A percentile compares a stretch with the other conserved stretches of the same genome.
Conservation (phyloP, 2,113 vertebrate species). For the Paradisaea rubra region DNA sequence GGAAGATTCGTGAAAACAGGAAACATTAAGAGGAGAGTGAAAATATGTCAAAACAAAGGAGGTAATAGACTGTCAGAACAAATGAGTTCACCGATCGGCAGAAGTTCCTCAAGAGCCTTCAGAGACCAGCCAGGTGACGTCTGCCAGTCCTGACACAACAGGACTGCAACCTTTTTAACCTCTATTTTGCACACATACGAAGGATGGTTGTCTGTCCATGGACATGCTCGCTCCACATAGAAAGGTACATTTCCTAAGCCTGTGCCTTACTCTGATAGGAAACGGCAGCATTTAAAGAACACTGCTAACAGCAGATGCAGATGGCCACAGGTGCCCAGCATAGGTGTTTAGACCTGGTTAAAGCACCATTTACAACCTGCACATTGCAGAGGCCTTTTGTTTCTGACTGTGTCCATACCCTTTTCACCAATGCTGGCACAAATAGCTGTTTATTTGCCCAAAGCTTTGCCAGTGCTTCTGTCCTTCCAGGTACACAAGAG, state of each 20-base stretch:
- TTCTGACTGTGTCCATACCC: not conserved
- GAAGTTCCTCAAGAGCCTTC: conserved; percentile 65
- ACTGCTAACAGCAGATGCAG: not conserved
- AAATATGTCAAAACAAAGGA: conserved; percentile 77
- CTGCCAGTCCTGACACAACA: conserved; percentile 23
- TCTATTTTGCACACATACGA: not conserved
- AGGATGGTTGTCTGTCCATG: not conserved
- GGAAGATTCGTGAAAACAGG: conserved; percentile 77
- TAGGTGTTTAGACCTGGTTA: not conserved
- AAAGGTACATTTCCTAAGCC: not conserved
- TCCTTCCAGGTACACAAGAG: not conserved
- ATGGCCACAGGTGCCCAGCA: not conserved
- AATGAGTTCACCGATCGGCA: conserved; percentile 6
- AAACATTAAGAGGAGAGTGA: conserved; percentile 68
- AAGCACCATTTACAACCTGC: not conserved
- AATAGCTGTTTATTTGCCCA: not conserved
- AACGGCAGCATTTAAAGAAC: not conserved
- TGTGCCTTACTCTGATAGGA: not conserved
- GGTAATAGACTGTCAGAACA: conserved; percentile 11
- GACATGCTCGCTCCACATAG: not conserved
- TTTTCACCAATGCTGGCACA: not conserved
- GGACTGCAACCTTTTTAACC: conserved; percentile 38
- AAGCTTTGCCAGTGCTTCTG: not conserved
- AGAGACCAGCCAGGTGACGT: conserved; percentile 56
- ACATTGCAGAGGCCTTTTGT: not conserved